Percentiles rank a stretch among this genome's conserved stretches.
Evolutionary conservation across 2,797 vertebrate species (phyloP).

Genomic region (Tinamus major): DNA sequence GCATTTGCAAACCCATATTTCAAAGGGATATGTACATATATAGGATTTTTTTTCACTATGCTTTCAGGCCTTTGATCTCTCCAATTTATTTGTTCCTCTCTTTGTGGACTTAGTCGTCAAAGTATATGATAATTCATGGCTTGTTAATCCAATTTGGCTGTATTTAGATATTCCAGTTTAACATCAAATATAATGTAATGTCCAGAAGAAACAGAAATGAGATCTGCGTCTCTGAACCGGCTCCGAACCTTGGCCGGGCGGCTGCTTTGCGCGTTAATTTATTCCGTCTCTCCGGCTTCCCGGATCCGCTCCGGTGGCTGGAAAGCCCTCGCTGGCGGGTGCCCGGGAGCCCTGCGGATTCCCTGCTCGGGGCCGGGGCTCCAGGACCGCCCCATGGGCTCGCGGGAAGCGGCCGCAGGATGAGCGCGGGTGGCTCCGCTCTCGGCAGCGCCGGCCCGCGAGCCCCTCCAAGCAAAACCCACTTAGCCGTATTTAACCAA

Average conservation of each 20-base stretch:
- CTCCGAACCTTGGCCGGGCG: not conserved
- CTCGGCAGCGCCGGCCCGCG: not conserved
- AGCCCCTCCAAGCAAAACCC: slow-evolving; percentile 52
- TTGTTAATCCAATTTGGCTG: slow-evolving; percentile 57
- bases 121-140: slow-evolving; percentile 52
- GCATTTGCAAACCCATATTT: not conserved
- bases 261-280: not conserved
- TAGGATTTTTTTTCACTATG: not conserved
- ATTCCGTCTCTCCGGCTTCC: not conserved
- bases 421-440: too few species aligned
- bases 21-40: not conserved
- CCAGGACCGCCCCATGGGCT: too few species aligned
- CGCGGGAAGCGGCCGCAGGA: not conserved
- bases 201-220: slow-evolving; percentile 28
- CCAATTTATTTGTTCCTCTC: slow-evolving; percentile 58
- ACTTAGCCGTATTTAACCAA: slow-evolving; percentile 70
- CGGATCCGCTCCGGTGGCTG: rapidly evolving
- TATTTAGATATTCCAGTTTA: slow-evolving; percentile 57
- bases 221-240: not conserved
- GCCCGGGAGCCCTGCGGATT: too few species aligned
- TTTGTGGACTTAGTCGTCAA: slow-evolving; percentile 46
- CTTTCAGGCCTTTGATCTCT: slow-evolving; percentile 52
- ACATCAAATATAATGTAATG: slow-evolving; percentile 27
- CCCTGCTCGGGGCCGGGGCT: too few species aligned
- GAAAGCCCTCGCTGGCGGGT: not conserved